Base-by-base conservation (phyloP, 1,140 invertebrate genomes). In the Caenorhabditis brenneri region DNA sequence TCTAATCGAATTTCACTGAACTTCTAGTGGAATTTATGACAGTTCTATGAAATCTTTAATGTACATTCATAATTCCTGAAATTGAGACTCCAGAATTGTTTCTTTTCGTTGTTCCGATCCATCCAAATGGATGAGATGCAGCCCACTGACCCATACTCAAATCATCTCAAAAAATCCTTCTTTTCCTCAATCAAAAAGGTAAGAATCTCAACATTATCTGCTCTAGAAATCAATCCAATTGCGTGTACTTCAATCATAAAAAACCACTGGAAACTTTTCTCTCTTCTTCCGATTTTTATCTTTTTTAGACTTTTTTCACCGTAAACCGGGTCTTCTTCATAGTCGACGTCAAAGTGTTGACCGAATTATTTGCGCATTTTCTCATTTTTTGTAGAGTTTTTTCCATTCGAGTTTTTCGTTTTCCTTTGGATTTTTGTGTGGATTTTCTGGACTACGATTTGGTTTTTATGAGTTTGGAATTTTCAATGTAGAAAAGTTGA, bases 221-320 rank as follows among this genome's bases (percentile, higher is more conserved):
- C 7, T 24, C 33, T 24, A n/a, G 46, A 22, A 74, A 74, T 74
- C 36, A 16, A 51, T 36, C 19, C 33, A 7, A 24, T 42, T 24
- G 12, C 65, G 33, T 74, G 15, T 31, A 46, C 33, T 42, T 24
- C 16, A 36, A 74, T 22, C 9, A 22, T 7, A 74, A 74, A 74
- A 74, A 74, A 74, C 65, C n/a, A 42, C 65, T 74, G 65, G 39
- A 74, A 74, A 74, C 36, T 39, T 22, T 74, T 74, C 65, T 74
- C n/a, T 19, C 16, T 29, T n/a, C 10, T 16, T 74, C 65, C n/a
- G 58, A 65, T 65, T 65, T 6, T 36, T 5, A 65, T 65, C 58
- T 33, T 51, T 51, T 51, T 51, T 51, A 10, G 2, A 5, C 33
- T 74, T 74, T 74, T 74, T 7, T 36, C n/a, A 65, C 22, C 33